Base-by-base conservation (phyloP, 1,140 invertebrate species). In the Zophobas atratus region DNA sequence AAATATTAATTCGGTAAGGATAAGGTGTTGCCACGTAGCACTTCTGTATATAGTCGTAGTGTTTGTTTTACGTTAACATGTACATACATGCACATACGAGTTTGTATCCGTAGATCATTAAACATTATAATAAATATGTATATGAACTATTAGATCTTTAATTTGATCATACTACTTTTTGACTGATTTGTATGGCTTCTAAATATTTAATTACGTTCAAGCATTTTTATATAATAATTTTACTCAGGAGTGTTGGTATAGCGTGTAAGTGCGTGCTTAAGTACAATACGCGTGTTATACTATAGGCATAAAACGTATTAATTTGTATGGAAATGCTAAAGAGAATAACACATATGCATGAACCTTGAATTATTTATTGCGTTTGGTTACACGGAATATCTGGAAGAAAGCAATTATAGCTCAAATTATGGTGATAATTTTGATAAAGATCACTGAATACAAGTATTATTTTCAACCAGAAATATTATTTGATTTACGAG, bases 291-390 rank as follows among this genome's bases (percentile, higher is more conserved):
- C 71, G 71, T 73, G 71, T 38, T 73, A 38, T 41, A 41, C 33
- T 56, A 20, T 20, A 39, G 56, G 48, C 55, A 73, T 73, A 73
- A 73, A 73, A 73, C 36, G 20, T 20, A 20, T 20, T 20, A 73
- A 49, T 73, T 33, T 33, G 71, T 73, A 73, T 73, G 71, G 71
- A 73, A 73, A 73, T 73, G 20, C 20, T 20, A 20, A 20, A 20
- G 20, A 20, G 20, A 55, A 35, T 38, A 73, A 73, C 71, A 73
- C 71, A 73, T 73, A 73, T 73, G 71, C 36, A 73, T n/a, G 35
- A 34, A 36, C 71, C 55, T 73, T 73, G 71, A 73, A 73, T 73
- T 73, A 73, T 73, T 73, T 73, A 48, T 73, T 73, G 36, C 46
- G 3, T 35, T 55, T 35, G 41, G 39, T 73, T 51, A 43, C 63